A percentile compares a stretch with the other conserved stretches of the same genome.
phyloP scores from a whole-genome alignment of 2,113 vertebrate species.

The Gambusia affinis region DNA sequence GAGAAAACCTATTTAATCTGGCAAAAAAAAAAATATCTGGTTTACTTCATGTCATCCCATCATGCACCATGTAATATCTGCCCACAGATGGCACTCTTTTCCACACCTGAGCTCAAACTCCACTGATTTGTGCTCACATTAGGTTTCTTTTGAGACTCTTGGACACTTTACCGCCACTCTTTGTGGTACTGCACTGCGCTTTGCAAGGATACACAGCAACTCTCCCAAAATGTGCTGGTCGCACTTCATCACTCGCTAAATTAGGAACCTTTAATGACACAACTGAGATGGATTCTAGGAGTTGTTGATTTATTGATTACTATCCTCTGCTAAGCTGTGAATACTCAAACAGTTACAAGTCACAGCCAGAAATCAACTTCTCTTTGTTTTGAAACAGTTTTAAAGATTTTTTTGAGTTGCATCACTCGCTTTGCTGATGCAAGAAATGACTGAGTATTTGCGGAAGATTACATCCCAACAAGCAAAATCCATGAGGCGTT shows the following conservation, averaged over 20 bases:
- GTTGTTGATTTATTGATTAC: conserved; percentile 70
- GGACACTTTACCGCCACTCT: conserved; percentile 25
- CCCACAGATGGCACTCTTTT: conserved; percentile 66
- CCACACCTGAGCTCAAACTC: conserved; percentile 55
- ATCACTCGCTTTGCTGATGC: conserved; percentile 55
- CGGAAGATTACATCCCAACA: conserved; percentile 35
- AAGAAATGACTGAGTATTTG: conserved; percentile 41
- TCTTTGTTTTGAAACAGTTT: conserved; percentile 33
- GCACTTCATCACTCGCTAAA: conserved; percentile 70
- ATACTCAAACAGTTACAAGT: conserved; percentile 73
- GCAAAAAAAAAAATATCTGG: background rate
- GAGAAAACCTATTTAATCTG: background rate
- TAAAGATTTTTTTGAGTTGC: conserved; percentile 7
- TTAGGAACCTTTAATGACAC: conserved; percentile 69
- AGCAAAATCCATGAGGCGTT: conserved; percentile 28
- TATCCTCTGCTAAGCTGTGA: conserved; percentile 64
- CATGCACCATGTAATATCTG: conserved; percentile 4
- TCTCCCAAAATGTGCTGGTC: conserved; percentile 37
- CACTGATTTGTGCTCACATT: conserved; percentile 56
- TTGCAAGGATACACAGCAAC: conserved; percentile 42
- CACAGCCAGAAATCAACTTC: conserved; percentile 57
- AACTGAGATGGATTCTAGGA: conserved; percentile 68
- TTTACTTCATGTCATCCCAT: background rate
- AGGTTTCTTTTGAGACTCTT: conserved; percentile 36
- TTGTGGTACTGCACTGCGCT: conserved; percentile 29